Evolutionary conservation across 2,113 vertebrate genomes (phyloP).

Genomic region (Nesoenas mayeri): DNA sequence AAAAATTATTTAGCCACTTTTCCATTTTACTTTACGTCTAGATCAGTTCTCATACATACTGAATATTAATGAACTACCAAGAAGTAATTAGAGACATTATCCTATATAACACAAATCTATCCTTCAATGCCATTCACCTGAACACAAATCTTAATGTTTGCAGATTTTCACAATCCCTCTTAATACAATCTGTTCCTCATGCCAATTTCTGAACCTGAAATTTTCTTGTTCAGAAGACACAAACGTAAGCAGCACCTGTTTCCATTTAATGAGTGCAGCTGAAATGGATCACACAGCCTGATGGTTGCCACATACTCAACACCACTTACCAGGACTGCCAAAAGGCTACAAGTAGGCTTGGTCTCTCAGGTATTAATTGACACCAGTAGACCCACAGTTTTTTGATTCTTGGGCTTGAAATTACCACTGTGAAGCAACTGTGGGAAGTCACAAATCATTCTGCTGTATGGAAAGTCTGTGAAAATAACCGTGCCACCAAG

Average conservation of each 20-base stretch:
- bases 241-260: background rate
- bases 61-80: background rate
- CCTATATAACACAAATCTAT: background rate
- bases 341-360: constrained; percentile 28
- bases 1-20: background rate
- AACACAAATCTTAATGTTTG: background rate
- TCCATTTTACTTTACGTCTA: background rate
- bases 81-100: background rate
- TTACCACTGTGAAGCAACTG: background rate
- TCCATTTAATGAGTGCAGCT: background rate
- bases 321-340: constrained; percentile 10
- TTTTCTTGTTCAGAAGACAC: background rate
- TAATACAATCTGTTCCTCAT: background rate
- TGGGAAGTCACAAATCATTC: background rate
- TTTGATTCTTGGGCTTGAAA: constrained; percentile 45
- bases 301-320: constrained; percentile 14
- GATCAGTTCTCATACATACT: background rate
- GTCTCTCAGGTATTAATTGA: constrained; percentile 2
- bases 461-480: background rate
- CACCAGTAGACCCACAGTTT: background rate
- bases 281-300: background rate
- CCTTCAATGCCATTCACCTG: background rate
- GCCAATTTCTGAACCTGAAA: background rate
- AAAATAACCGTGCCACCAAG: background rate
- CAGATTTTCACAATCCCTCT: background rate